Evolutionary conservation across 2,113 vertebrate species (phyloP).

Genomic region (Hippocampus comes): DNA sequence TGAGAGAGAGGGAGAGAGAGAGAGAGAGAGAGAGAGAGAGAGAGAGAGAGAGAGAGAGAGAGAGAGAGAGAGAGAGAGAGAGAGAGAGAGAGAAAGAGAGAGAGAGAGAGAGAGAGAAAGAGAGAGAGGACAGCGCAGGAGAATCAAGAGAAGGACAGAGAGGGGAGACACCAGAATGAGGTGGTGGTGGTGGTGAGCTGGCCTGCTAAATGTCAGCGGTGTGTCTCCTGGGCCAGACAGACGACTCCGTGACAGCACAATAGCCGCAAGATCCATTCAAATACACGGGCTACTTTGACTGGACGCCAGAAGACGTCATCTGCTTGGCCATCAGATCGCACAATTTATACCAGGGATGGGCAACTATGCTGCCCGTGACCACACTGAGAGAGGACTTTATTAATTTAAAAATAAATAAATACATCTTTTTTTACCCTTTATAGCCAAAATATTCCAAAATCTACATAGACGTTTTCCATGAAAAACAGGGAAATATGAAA

Average conservation of each 20-base stretch:
- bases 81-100: slow-evolving; percentile 33
- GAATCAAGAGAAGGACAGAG: no score
- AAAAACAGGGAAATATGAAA: no score
- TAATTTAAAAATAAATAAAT: no score
- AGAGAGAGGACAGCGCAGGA: slow-evolving; percentile 23
- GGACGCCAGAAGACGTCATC: slow-evolving; percentile 41
- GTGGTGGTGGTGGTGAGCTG: slow-evolving; percentile 20
- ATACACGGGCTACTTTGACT: slow-evolving; percentile 54
- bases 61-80: slow-evolving; percentile 29
- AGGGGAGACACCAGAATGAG: no score
- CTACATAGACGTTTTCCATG: no score
- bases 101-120: slow-evolving; percentile 36
- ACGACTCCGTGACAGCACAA: slow-evolving; percentile 68
- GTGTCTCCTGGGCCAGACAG: slow-evolving; percentile 69
- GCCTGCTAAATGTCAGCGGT: slow-evolving; percentile 69
- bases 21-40: slow-evolving; percentile 30
- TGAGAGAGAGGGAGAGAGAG: slow-evolving; percentile 31
- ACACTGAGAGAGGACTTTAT: no score
- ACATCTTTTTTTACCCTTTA: neutral
- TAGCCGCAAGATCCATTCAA: slow-evolving; percentile 63
- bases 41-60: neutral
- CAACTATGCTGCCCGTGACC: no score
- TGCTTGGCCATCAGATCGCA: slow-evolving; percentile 29
- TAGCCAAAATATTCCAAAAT: neutral
- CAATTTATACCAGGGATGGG: slow-evolving; percentile 15